Evolutionary conservation across 2,888 invertebrate genomes (phyloP), one percentile per base, ranked within the genome.

Genomic region (Caradrina clavipalpis): DNA sequence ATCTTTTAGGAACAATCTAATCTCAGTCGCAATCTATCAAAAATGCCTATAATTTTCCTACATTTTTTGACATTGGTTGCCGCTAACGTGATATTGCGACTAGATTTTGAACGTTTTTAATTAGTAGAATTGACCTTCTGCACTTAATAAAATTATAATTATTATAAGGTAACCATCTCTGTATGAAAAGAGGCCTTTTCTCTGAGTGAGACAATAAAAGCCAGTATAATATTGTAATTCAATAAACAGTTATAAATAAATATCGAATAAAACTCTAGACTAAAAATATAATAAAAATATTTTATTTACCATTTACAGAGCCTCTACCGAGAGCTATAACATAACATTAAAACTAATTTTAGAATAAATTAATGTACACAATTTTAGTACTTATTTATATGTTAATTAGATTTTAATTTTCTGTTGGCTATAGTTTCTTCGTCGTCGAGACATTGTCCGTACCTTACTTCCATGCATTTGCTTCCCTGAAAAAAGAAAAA

Each of bases 381-480:
- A 21, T 39, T 21, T 39, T n/a, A 31, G 56, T 65, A 50, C n/a
- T 55, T 31, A 53, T 54, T 39, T 10, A 39, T 57, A 56, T 58
- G 45, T 68, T 86, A 78, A 66, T 78, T 64, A 39, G 19, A 49
- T 80, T 95, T 94, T 45, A 94, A 81, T 89, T 95, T 96, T 71
- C 91, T 91, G 47, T 89, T 89, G 0, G 88, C 89, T 59, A 92
- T 93, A 0, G 93, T 92, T 78, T 94, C 93, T 75, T 96, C 94
- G 82, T 96, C 96, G 60, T 96, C 96, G 50, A 96, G 90, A 70
- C 96, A 96, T 83, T 97, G 96, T 0, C 97, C 97, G 86, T 97
- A 97, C 62, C 97, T 94, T 31, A 97, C 96, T 89, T 92, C 97
- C 96, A 94, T 96, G 87, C 96, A 96, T 91, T 96, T 96, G 91